Conservation (phyloP, 1,140 invertebrate species). For the Ceratoteleas bidentatus region DNA sequence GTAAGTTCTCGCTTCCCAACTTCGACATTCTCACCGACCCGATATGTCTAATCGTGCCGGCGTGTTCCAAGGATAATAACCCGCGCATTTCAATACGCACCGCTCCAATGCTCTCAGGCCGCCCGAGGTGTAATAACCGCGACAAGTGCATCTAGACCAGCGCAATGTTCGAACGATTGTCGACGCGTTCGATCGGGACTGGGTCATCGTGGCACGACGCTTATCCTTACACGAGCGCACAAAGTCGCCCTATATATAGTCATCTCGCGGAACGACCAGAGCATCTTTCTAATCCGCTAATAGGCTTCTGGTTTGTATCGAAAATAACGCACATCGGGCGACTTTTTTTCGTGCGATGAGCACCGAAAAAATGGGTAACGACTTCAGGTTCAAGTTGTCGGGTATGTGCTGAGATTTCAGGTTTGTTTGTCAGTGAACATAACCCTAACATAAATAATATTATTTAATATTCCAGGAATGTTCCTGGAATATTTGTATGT, state of each 20-base stretch:
- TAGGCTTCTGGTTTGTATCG: conserved; percentile 28
- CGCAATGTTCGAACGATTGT: conserved; percentile 11
- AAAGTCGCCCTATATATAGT: conserved; percentile 60
- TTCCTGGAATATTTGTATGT: no score
- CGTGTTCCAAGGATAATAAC: background rate
- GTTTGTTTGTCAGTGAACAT: no score
- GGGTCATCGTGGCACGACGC: conserved; percentile 58
- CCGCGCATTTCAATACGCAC: background rate
- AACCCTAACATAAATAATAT: no score
- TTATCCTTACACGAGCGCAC: conserved; percentile 54
- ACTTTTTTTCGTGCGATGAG: conserved; percentile 20
- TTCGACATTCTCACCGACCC: no score
- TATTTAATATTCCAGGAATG: no score
- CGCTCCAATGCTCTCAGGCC: background rate
- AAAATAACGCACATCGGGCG: conserved; percentile 22
- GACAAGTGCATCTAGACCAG: conserved; percentile 11
- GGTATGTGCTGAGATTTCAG: no score
- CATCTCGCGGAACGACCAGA: conserved; percentile 43
- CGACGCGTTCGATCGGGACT: conserved; percentile 31
- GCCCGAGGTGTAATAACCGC: conserved; percentile 1
- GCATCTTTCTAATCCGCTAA: conserved; percentile 48
- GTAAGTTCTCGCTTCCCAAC: no score
- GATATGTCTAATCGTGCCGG: no score
- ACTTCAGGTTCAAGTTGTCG: no score
- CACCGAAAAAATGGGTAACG: no score